Percentiles rank a stretch among this genome's conserved stretches.
Evolutionary conservation across 2,113 vertebrate species (phyloP).

Genomic region (Pomatorhinus ruficollis): DNA sequence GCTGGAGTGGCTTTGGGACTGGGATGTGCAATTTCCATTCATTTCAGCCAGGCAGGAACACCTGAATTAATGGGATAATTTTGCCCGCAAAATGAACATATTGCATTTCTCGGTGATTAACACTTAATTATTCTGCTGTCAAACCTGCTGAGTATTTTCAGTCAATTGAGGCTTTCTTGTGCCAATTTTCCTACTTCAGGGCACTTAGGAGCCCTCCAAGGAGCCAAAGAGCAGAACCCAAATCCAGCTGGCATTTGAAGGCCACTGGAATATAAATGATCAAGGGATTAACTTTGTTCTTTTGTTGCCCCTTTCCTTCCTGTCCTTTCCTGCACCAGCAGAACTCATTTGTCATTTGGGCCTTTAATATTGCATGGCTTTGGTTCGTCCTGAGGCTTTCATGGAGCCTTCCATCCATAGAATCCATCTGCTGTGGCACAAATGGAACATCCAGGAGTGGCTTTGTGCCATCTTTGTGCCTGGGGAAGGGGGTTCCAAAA

Average conservation of each 20-base stretch:
- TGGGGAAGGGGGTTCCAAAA: background rate
- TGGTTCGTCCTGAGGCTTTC: background rate
- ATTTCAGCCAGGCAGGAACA: background rate
- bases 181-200: background rate
- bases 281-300: background rate
- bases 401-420: accelerated
- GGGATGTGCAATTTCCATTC: background rate
- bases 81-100: background rate
- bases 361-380: background rate
- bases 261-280: background rate
- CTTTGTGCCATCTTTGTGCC: background rate
- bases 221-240: background rate
- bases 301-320: background rate
- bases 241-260: background rate
- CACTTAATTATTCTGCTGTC: background rate
- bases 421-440: background rate
- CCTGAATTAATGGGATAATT: background rate
- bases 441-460: background rate
- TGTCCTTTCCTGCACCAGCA: background rate
- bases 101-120: background rate
- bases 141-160: background rate
- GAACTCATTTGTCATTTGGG: background rate
- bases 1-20: background rate
- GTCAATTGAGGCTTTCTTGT: background rate
- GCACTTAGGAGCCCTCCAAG: background rate